Conservation (phyloP, 2,888 invertebrate genomes). For the Nemoura dubitans region DNA sequence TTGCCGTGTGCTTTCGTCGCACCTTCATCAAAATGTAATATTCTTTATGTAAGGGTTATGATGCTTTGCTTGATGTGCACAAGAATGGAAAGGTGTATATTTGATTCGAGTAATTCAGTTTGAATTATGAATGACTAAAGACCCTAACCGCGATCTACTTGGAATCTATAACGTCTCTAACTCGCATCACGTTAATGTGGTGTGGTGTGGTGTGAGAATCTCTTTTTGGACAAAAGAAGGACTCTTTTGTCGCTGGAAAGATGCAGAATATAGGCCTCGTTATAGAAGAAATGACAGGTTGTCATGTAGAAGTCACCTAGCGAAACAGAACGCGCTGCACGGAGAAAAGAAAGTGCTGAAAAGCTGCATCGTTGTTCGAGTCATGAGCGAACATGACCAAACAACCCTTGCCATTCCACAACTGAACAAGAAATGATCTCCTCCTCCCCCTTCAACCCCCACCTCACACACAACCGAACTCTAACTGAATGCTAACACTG, state of each 20-base stretch:
- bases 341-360: conserved; percentile 8
- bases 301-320: conserved; percentile 34
- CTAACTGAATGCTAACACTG: neutral
- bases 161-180: conserved; percentile 35
- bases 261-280: conserved; percentile 37
- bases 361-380: neutral
- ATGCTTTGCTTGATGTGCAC: conserved; percentile 23
- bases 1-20: neutral
- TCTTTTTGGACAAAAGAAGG: conserved; percentile 30
- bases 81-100: conserved; percentile 38
- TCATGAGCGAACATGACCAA: neutral
- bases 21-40: conserved; percentile 41
- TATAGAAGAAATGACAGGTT: conserved; percentile 36
- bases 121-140: conserved; percentile 42
- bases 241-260: conserved; percentile 28
- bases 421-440: neutral
- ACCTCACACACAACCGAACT: neutral
- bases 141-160: conserved; percentile 40
- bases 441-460: neutral
- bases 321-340: neutral
- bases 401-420: neutral
- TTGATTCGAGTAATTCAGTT: conserved; percentile 37
- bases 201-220: conserved; percentile 34
- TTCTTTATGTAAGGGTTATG: conserved; percentile 36
- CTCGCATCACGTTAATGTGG: conserved; percentile 23